Percentiles rank a stretch among this genome's conserved stretches.
These are phyloP conservation scores for Mandrillus leucophaeus DNA, from an alignment of 2,113 vertebrate genomes.

Conservation along the genomic window DNA sequence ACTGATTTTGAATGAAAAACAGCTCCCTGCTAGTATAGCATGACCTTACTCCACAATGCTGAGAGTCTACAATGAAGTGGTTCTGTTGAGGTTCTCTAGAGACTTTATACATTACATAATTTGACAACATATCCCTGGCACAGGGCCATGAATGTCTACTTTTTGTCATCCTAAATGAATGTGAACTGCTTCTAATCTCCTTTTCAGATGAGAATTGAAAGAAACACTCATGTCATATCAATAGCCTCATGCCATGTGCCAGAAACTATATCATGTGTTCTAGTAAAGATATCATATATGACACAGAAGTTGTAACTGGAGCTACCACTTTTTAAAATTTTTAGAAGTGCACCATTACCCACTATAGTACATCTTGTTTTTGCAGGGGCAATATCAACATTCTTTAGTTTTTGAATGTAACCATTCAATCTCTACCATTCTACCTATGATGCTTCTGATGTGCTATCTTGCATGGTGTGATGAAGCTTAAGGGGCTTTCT, in stretches of 20 bases:
- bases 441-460: not conserved
- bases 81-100: not conserved
- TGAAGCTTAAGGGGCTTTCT: not conserved
- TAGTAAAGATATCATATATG: not conserved
- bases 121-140: not conserved
- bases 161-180: not conserved
- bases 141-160: not conserved
- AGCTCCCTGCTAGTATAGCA: not conserved
- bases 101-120: not conserved
- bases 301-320: not conserved
- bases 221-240: not conserved
- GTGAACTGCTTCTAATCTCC: not conserved
- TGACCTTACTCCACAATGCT: not conserved
- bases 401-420: constrained; percentile 6
- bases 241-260: not conserved
- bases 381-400: not conserved
- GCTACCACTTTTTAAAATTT: not conserved
- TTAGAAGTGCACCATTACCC: not conserved
- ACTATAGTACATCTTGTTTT: not conserved
- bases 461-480: not conserved
- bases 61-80: not conserved
- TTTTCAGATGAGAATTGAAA: not conserved
- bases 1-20: constrained; percentile 13
- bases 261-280: not conserved
- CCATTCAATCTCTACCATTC: not conserved